These are phyloP conservation scores for Cerastis leucographa DNA, from an alignment of 2,888 invertebrate genomes.

Conservation along the genomic window DNA sequence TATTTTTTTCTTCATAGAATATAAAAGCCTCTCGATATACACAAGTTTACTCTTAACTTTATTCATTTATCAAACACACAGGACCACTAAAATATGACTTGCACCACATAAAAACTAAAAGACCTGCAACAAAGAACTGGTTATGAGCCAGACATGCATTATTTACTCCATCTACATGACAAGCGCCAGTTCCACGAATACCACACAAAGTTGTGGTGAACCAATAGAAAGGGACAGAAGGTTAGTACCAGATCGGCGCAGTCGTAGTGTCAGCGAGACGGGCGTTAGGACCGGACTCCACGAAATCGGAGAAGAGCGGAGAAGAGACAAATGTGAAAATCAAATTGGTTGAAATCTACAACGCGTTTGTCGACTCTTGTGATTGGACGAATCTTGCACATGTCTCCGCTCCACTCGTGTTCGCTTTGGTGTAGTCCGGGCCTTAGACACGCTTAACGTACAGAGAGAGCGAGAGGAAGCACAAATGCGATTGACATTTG, in stretches of 20 bases:
- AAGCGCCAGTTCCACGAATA: constrained; percentile 39
- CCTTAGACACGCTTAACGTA: background rate
- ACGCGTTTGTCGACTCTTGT: too few species aligned
- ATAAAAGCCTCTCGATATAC: background rate
- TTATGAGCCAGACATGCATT: constrained; percentile 55
- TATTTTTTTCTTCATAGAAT: too few species aligned
- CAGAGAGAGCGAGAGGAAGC: background rate
- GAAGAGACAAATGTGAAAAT: too few species aligned
- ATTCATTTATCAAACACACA: background rate
- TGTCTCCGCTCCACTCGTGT: too few species aligned
- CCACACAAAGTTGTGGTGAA: constrained; percentile 30
- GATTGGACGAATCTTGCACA: too few species aligned
- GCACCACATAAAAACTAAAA: constrained; percentile 28
- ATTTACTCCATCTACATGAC: constrained; percentile 59
- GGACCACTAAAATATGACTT: background rate
- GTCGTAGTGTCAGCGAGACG: background rate
- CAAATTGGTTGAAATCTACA: too few species aligned
- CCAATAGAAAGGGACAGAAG: constrained; percentile 19
- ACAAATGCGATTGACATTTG: background rate
- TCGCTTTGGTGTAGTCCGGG: background rate
- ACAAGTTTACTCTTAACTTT: background rate
- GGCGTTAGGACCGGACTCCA: too few species aligned
- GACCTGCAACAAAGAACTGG: constrained; percentile 22
- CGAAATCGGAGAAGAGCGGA: too few species aligned
- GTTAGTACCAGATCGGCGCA: background rate